Base-by-base conservation (phyloP, 2,797 vertebrate species). In the Streptopelia turtur region DNA sequence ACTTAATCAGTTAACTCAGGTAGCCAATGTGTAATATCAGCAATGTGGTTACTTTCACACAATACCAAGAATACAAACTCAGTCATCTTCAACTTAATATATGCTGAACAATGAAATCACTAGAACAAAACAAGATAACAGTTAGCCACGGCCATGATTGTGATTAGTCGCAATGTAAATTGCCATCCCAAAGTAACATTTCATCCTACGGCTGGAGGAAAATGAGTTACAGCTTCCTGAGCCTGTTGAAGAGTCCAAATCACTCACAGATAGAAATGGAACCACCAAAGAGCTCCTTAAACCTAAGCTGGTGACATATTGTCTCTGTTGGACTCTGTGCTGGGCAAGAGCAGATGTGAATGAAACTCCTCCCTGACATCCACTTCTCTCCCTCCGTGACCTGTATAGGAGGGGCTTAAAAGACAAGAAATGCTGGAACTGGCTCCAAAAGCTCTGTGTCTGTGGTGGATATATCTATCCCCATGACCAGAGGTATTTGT, bases 151-250 rank as follows among this genome's bases (percentile, higher is more conserved):
- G 28, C 50, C 50, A 11, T 41, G 33, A n/a, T 8, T 70, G 28
- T 71, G 70, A 92, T 89, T 86, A 65, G 79, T 90, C 66, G 87
- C 39, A 30, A 11, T 74, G 60, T 71, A 92, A 90, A 90, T 68
- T 52, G 63, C 25, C 35, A 66, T 69, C 45, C 39, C 59, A 76
- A 84, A 88, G 43, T 69, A 88, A 75, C 22, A 37, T 82, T 75
- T 75, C 35, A 30, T 74, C 56, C 53, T 79, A 14, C 4, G 3
- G 52, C 81, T 87, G 49, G 47, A 89, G 27, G 5, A 81, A 94
- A 82, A 24, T 17, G 63, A 83, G 28, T 82, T 91, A 65, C 27
- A 65, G 61, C 17, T 95, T 94, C 47, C 66, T 79, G 59, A 20
- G 6, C 6, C 35, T 39, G 5, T 23, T 1, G 55, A n/a, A 55